Evolutionary conservation across 2,113 vertebrate genomes (phyloP), one percentile per base, ranked within the genome.

Genomic region (Peromyscus polionotus): DNA sequence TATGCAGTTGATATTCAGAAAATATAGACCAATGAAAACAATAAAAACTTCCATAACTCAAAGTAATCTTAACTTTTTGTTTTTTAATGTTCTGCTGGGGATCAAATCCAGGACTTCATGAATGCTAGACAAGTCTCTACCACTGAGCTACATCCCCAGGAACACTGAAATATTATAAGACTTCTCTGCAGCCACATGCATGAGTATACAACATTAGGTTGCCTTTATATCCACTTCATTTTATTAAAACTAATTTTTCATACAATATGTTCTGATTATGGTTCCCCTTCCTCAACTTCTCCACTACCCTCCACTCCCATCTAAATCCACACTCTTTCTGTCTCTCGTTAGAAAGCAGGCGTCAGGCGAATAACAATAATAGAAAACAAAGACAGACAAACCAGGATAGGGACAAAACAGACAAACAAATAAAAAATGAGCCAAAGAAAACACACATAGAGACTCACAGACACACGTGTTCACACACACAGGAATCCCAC

Each of bases 1-100:
- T 93, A 93, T 88, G 88, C 80, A 83, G 45, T 91, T 93, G n/a
- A 51, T 75, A 51, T 42, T 96, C 70, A 94, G 70, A 92, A 96
- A 92, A 92, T 77, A 57, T 3, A 72, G 6, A 92, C 7, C 85
- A 68, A 90, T 93, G 31, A 61, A 92, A 90, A 42, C n/a, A 73
- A 76, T 83, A 92, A 94, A 95, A 95, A 59, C 83, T 63, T 67
- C 57, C 65, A 68, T 51, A 72, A 81, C 2, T 90, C 77, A 95
- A 42, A 87, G 28, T 14, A 84, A 70, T 36, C 4, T 89, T 75
- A 73, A 73, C 51, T 14, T 73, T 31, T 75, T 19, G 51, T 59
- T 26, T 88, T 73, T 59, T 42, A 88, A 42, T 59, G n/a, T 8
- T 24, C 48, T 88, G 7, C 48, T 57, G 17, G 28, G 48, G 12